Base-by-base conservation (phyloP, 2,888 invertebrate genomes). In the Eupelmus urozonus region DNA sequence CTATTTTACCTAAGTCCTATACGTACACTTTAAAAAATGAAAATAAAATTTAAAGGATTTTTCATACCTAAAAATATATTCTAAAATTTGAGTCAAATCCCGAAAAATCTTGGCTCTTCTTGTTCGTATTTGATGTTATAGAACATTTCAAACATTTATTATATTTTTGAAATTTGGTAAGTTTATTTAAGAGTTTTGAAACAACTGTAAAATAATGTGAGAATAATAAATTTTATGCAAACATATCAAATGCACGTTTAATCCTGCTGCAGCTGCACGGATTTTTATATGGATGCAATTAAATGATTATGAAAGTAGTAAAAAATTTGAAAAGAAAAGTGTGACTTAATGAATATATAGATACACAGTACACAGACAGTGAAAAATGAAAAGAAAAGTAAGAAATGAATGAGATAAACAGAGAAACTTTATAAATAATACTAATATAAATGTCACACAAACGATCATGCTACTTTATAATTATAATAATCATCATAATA, bases 391-490 rank as follows among this genome's bases (percentile, higher is more conserved):
- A 67, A 45, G 53, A 69, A 51, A 59, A 65, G 53, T 62, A 16
- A 65, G 13, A 49, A 45, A 45, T 16, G 2, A 67, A 73, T 70
- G 67, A 62, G 49, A 74, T 76, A 40, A 60, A 79, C 40, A 74
- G 62, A 75, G 11, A 62, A 66, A 18, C 45, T 53, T 53, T n/a
- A 66, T 74, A 40, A 74, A 74, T 73, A 62, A 71, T 75, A 67
- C 62, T 67, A 57, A 16, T 70, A 16, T 13, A 49, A 70, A 75
- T 70, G 23, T 66, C 62, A 75, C 53, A 69, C 57, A 69, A 55
- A 75, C 66, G 74, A 79, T 20, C 78, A 79, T 79, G 78, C 78
- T 70, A 29, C 25, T 55, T 67, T 65, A 62, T 49, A 23, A 51
- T 69, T 18, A 25, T 71, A 55, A 57, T 70, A 45, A 27, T 62